Conservation (phyloP, 1,140 invertebrate species). For the Plutomurus gul region DNA sequence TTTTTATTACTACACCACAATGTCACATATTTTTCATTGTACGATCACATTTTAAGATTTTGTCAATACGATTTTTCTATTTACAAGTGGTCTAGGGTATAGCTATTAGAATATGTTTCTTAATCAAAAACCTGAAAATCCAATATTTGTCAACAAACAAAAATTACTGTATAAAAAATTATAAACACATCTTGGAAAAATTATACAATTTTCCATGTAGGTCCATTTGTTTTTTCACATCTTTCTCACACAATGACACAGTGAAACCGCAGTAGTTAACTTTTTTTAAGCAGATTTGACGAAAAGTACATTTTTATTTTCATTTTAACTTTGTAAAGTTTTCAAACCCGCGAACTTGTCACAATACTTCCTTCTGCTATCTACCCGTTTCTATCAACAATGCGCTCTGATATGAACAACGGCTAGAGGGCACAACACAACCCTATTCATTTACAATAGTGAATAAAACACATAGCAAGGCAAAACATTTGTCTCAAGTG, state of each 20-base stretch:
- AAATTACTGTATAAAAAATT: neutral
- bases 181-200: neutral
- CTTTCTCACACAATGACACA: neutral
- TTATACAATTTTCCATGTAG: neutral
- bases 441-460: too few species aligned
- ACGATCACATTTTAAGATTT: neutral
- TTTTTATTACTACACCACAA: neutral
- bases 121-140: neutral
- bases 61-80: neutral
- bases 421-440: neutral
- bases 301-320: constrained; percentile 18
- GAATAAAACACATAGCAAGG: too few species aligned
- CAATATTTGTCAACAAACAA: neutral
- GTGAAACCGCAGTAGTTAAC: neutral
- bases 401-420: neutral
- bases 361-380: constrained; percentile 21
- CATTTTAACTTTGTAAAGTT: neutral
- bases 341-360: neutral
- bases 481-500: too few species aligned
- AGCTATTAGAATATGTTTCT: too few species aligned
- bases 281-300: neutral
- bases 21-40: neutral
- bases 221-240: neutral
- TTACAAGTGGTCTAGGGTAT: too few species aligned
- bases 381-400: neutral